phyloP scores from a whole-genome alignment of 2,888 invertebrate species.

The Nephrotoma flavescens region DNA sequence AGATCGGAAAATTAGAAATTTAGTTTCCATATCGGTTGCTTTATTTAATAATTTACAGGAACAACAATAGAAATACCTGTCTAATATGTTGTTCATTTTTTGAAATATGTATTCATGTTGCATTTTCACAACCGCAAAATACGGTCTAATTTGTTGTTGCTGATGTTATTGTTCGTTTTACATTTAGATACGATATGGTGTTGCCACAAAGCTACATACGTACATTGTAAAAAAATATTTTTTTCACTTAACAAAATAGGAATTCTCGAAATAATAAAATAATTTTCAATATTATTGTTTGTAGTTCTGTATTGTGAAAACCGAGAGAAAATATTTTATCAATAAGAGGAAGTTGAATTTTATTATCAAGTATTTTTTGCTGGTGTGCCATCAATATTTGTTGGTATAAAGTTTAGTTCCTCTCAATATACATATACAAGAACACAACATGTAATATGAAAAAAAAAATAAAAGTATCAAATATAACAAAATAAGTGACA shows the following conservation, averaged over 20 bases:
- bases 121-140: not conserved
- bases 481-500: not conserved
- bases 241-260: not conserved
- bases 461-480: not conserved
- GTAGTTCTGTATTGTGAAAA: not conserved
- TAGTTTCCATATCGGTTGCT: not conserved
- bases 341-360: not conserved
- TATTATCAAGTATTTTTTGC: not conserved
- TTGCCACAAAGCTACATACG: not conserved
- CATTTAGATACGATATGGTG: not conserved
- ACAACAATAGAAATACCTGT: not conserved
- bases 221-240: not conserved
- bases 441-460: not conserved
- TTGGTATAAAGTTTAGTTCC: not conserved
- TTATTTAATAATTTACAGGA: not conserved
- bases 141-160: not conserved
- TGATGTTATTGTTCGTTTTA: not conserved
- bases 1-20: not conserved
- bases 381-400: not conserved
- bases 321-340: not conserved
- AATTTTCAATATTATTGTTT: not conserved
- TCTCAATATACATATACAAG: not conserved
- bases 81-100: not conserved
- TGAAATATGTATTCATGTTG: not conserved
- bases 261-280: not conserved